Base-by-base conservation (phyloP, 2,797 vertebrate genomes). In the Harpagifer antarcticus region DNA sequence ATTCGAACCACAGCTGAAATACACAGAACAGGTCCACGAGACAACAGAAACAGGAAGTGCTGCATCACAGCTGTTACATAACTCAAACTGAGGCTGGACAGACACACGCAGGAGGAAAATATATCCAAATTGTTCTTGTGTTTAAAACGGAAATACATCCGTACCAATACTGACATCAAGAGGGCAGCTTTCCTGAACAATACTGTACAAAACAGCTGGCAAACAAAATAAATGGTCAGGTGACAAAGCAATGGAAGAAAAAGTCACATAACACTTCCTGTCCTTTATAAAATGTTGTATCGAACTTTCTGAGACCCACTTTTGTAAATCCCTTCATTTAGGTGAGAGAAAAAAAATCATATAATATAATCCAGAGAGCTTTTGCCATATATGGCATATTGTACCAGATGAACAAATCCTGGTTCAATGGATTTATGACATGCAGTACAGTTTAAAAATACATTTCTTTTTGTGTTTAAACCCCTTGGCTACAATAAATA, bases 21-120 rank as follows among this genome's bases (percentile, higher is more conserved):
- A 7, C 61, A 65, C 20, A n/a, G 60, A 55, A 68, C 57, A 1
- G 33, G 52, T 43, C 68, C 55, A 85, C 79, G 11, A 70, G 54
- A 79, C 60, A 0, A 54, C 16, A 5, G 16, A 55, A 47, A 14
- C 42, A 42, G 58, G 66, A 60, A 0, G 43, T 10, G 31, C 48
- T 53, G 73, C 45, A 33, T 58, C 37, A n/a, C 16, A 14, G 61
- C 12, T 10, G 8, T 65, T 13, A 27, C 23, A 2, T 5, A 9
- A 53, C 5, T n/a, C 15, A n/a, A 5, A 53, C 19, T 14, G 48
- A 67, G 10, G 64, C 27, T 19, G 16, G 15, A 33, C 15, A n/a
- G 9, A 80, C 20, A 11, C 53, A 60, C 27, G 4, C 16, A 12
- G 4, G 5, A 17, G 23, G 14, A n/a, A 40, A 11, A 60, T 14